Conservation (phyloP, 2,113 vertebrate genomes). For the Hiodon tergisus region DNA sequence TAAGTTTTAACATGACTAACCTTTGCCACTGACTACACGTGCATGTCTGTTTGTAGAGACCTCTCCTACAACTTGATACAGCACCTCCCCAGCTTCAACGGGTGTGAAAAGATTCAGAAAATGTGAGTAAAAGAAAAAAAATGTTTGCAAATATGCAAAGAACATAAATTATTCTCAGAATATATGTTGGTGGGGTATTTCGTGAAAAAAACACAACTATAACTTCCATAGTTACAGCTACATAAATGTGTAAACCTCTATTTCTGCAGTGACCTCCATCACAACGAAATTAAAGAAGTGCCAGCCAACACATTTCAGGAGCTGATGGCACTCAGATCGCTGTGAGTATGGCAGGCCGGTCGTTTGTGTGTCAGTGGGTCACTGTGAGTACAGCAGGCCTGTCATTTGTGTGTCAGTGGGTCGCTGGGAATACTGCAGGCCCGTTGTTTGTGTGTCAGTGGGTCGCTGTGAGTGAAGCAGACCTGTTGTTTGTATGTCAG, state of each 20-base stretch:
- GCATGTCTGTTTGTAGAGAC: conserved; percentile 64
- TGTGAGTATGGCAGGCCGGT: conserved; percentile 69
- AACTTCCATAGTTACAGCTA: neutral
- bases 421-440: too few relatives aligned
- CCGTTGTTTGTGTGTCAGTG: too few relatives aligned
- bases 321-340: conserved; percentile 71
- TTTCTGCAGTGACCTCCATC: conserved; percentile 75
- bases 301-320: conserved; percentile 74
- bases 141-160: neutral
- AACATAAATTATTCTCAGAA: too few relatives aligned
- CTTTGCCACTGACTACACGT: conserved; percentile 16
- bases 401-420: too few relatives aligned
- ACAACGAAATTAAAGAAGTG: conserved; percentile 80
- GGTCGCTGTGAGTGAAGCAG: too few relatives aligned
- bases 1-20: too few relatives aligned
- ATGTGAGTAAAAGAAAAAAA: conserved; percentile 24
- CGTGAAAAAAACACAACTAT: neutral
- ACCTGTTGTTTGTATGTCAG: too few relatives aligned
- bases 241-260: too few relatives aligned
- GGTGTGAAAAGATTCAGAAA: conserved; percentile 73
- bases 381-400: too few relatives aligned
- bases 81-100: conserved; percentile 77
- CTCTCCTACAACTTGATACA: conserved; percentile 83
- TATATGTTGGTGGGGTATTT: neutral
- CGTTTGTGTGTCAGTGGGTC: neutral